Base-by-base conservation (phyloP, 2,888 invertebrate species). In the Hyposoter dolosus region DNA sequence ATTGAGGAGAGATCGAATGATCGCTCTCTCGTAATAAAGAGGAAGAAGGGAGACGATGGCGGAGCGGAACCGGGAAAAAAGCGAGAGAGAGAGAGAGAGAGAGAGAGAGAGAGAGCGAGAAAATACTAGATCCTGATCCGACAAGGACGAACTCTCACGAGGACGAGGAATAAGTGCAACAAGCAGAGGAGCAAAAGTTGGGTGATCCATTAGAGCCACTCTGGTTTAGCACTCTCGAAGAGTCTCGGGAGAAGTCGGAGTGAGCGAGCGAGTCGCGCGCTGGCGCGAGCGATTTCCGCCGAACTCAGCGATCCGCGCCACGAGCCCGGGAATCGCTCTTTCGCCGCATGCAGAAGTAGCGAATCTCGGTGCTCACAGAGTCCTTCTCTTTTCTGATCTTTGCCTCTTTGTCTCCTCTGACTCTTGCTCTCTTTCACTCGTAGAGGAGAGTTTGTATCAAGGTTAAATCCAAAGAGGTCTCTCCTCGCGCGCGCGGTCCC, bases 401-500 rank as follows among this genome's bases (percentile, higher is more conserved):
- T 35, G 32, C 65, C 28, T 76, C 63, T 45, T n/a, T 50, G 32
- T 32, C 65, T 32, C 28, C 32, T 75, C 56, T 47, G 23, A 23
- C 66, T 40, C 66, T 66, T 50, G 65, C 45, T 81, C 77, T 77
- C 69, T 76, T 72, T 84, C 65, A 63, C 74, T 75, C 74, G 77
- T 45, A 45, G 50, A 68, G 83, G 89, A 88, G 86, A 90, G 89
- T 91, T 92, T 90, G 90, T 93, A 91, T 92, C 93, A 93, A 93
- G 93, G 93, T 92, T 93, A 91, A 91, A 92, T 92, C 93, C 91
- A 90, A 89, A 90, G 92, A 91, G 93, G 68, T 82, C 82, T 82
- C 82, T 82, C 75, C 82, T 82, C 75, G 82, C 78, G 78, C 77
- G 53, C 78, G 78, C 93, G 93, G 93, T 89, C 91, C 91, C 93